These are phyloP conservation scores for Sebastes reedi DNA, from an alignment of 2,797 vertebrate species.

Conservation along the genomic window DNA sequence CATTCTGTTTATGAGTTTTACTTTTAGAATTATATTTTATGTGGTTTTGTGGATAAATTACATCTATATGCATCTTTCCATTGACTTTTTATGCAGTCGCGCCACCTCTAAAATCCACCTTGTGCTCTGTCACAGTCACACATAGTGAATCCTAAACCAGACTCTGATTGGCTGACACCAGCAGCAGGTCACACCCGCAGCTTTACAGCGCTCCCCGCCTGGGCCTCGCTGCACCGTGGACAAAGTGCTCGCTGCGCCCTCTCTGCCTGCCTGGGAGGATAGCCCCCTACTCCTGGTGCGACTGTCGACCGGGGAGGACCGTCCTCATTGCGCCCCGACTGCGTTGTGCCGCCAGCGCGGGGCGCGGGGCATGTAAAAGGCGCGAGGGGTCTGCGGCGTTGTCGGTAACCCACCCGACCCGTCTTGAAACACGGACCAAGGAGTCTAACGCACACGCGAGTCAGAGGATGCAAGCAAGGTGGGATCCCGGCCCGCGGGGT, in stretches of 20 bases:
- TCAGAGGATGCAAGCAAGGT: too few relatives aligned
- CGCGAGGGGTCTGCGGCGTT: too few relatives aligned
- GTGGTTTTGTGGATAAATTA: neutral
- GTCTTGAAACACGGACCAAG: too few relatives aligned
- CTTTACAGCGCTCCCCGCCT: fast-evolving
- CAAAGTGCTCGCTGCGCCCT: too few relatives aligned
- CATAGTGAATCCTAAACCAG: neutral
- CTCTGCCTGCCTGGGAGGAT: fast-evolving
- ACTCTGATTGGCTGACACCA: neutral
- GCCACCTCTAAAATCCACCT: too few relatives aligned
- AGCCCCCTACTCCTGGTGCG: fast-evolving
- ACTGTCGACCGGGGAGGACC: too few relatives aligned
- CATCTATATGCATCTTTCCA: neutral
- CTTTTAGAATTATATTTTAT: neutral
- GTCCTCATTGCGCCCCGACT: too few relatives aligned
- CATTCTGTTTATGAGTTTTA: neutral
- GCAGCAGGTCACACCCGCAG: neutral
- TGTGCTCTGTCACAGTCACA: neutral
- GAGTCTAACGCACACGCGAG: fast-evolving
- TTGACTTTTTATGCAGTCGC: neutral
- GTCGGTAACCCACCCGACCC: too few relatives aligned
- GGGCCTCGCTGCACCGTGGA: too few relatives aligned
- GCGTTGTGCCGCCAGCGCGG: too few relatives aligned
- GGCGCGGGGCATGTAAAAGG: too few relatives aligned
- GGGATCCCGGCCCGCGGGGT: too few relatives aligned